Evolutionary conservation across 2,113 vertebrate genomes (phyloP).

Genomic region (Petaurus breviceps): DNA sequence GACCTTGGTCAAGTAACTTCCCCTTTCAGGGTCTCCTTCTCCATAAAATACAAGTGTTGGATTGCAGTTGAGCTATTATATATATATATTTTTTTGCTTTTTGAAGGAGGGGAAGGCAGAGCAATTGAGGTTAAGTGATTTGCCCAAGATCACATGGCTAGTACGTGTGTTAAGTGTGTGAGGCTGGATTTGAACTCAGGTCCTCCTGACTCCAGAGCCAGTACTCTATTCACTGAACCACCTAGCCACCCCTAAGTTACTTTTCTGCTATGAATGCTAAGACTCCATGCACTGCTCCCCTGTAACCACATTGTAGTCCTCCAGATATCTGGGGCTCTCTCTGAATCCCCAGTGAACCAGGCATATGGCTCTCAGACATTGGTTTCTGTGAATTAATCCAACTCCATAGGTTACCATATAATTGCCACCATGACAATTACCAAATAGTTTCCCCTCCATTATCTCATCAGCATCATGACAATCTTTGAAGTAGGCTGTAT

Average conservation of each 20-base stretch:
- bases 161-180: too few species aligned
- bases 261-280: background rate
- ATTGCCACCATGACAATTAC: background rate
- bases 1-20: background rate
- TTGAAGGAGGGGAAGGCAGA: too few species aligned
- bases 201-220: too few species aligned
- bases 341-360: background rate
- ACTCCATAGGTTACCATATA: background rate
- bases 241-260: too few species aligned
- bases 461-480: background rate
- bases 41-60: background rate
- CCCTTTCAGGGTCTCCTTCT: background rate
- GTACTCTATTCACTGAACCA: too few species aligned
- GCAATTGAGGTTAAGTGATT: too few species aligned
- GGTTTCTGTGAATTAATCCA: background rate
- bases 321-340: background rate
- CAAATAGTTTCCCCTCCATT: background rate
- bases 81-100: too few species aligned
- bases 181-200: too few species aligned
- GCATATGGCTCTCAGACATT: background rate
- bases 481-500: background rate
- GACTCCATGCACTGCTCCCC: background rate
- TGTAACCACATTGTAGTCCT: background rate
- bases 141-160: too few species aligned
- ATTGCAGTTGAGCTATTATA: background rate